These are phyloP conservation scores for Dasypus novemcinctus DNA, from an alignment of 2,113 vertebrate species.

Conservation along the genomic window DNA sequence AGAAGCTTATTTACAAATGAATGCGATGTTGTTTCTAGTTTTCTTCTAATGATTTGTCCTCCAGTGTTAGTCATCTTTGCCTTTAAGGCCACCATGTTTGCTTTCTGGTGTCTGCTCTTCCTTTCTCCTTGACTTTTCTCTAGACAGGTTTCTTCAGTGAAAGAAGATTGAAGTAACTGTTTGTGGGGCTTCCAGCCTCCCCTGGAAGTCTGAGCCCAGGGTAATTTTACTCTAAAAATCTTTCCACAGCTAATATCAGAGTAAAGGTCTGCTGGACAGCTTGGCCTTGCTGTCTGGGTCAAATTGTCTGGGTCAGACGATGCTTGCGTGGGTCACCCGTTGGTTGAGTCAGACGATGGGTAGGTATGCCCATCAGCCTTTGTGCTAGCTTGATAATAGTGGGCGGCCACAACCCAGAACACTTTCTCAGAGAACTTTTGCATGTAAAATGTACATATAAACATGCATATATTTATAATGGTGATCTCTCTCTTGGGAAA, in stretches of 20 bases:
- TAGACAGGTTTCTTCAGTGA: not conserved
- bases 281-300: not conserved
- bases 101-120: not conserved
- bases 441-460: not conserved
- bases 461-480: not conserved
- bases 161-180: not conserved
- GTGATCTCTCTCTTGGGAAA: not conserved
- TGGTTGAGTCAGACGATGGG: not conserved
- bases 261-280: not conserved
- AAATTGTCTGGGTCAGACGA: no score
- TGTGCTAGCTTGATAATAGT: not conserved
- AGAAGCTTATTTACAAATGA: not conserved
- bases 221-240: not conserved
- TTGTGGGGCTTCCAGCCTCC: not conserved
- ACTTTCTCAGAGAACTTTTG: not conserved
- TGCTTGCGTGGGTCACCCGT: no score
- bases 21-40: not conserved
- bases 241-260: not conserved
- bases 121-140: not conserved
- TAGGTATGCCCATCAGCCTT: not conserved
- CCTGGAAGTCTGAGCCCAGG: not conserved
- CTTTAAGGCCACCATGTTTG: rapidly evolving
- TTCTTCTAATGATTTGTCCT: not conserved
- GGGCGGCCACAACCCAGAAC: not conserved
- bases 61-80: no score